These are phyloP conservation scores for Porites evermanni DNA, from an alignment of 92 coral and sea anemone genomes.

Conservation along the genomic window DNA sequence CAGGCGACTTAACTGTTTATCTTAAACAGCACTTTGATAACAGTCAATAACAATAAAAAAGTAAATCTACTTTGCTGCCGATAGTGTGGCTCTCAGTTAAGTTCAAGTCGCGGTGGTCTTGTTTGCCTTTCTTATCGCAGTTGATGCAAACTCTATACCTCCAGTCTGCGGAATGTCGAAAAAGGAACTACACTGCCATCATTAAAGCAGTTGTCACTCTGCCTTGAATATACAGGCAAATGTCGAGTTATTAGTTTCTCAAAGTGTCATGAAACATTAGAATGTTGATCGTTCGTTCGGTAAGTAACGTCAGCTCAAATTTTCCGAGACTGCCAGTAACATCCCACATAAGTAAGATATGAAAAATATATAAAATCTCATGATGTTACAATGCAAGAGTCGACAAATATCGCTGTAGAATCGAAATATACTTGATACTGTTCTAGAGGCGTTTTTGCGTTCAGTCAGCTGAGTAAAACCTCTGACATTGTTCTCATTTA, in stretches of 20 bases:
- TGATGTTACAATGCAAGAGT: neutral
- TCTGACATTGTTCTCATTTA: neutral
- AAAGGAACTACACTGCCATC: slow-evolving; percentile 23
- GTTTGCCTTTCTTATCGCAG: slow-evolving; percentile 9
- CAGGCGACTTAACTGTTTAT: no score
- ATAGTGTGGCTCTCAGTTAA: no score
- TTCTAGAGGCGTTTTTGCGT: neutral
- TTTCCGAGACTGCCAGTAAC: neutral
- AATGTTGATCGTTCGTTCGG: neutral
- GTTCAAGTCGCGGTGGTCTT: neutral
- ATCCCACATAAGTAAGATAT: neutral
- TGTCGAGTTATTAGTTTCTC: neutral
- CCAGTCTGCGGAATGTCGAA: slow-evolving; percentile 26
- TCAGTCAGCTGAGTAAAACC: neutral
- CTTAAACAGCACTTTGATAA: no score
- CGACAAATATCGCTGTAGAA: neutral
- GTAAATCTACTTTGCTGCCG: no score
- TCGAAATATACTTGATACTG: neutral
- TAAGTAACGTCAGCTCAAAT: neutral
- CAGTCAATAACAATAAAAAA: no score
- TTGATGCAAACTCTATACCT: neutral
- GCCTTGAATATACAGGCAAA: neutral
- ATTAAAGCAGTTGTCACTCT: slow-evolving; percentile 8
- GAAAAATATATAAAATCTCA: no score
- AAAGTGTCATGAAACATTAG: no score